A percentile compares a stretch with the other conserved stretches of the same genome.
Evolutionary conservation across 2,888 invertebrate genomes (phyloP).

Genomic region (Lepidocyrtinus sp.): DNA sequence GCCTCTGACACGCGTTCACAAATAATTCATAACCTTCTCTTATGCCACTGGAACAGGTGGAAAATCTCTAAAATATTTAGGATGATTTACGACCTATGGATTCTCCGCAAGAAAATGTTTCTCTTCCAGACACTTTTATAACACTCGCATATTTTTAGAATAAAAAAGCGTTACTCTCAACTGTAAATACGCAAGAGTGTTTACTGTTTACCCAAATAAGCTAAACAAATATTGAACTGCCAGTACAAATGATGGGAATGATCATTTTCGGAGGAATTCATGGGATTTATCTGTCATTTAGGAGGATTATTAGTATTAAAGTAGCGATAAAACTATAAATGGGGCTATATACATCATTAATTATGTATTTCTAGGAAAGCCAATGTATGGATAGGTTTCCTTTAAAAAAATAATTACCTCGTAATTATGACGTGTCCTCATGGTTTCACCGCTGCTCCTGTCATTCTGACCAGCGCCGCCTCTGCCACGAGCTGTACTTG

Average conservation of each 20-base stretch:
- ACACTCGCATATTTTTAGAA: too few relatives aligned
- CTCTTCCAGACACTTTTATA: too few relatives aligned
- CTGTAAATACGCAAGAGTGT: too few relatives aligned
- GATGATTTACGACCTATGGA: constrained; percentile 32
- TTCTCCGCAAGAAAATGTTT: not conserved
- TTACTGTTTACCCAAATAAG: too few relatives aligned
- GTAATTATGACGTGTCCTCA: constrained; percentile 62
- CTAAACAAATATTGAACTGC: constrained; percentile 1
- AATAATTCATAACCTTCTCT: constrained; percentile 24
- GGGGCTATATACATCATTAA: too few relatives aligned
- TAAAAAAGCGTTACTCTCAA: too few relatives aligned
- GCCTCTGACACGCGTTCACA: not conserved
- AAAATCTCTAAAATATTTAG: constrained; percentile 6
- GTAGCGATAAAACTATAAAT: too few relatives aligned
- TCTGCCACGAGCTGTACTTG: constrained; percentile 48
- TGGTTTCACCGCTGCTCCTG: constrained; percentile 33
- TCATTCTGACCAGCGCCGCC: constrained; percentile 45
- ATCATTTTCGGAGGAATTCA: not conserved
- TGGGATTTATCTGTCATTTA: not conserved
- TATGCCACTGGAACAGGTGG: constrained; percentile 40
- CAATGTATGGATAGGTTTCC: too few relatives aligned
- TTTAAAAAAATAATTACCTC: constrained; percentile 59
- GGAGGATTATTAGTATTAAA: too few relatives aligned
- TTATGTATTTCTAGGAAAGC: too few relatives aligned
- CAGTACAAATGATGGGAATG: not conserved